Evolutionary conservation across 2,113 vertebrate species (phyloP), one percentile per base, ranked within the genome.

Genomic region (Rallus limicola): DNA sequence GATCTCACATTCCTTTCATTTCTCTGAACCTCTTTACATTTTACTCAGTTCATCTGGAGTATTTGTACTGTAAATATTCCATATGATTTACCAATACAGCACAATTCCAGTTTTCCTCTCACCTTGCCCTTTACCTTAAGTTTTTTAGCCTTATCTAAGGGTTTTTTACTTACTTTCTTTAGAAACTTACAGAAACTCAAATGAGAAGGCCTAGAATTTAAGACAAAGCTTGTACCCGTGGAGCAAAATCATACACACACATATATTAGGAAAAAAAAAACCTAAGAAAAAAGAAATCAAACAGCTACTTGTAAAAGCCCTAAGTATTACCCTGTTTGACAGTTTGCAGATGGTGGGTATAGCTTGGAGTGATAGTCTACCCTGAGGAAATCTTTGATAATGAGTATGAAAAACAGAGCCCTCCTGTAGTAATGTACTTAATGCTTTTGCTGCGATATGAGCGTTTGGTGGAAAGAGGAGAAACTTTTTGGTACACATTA

Each of bases 391-490:
- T 29, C 29, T 29, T 46, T 44, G 11, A 0, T 23, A 23, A n/a
- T 4, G 4, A 16, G 29, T 29, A n/a, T 6, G 28, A n/a, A 34
- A 67, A 75, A 25, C 2, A 8, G 25, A 58, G 56, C 26, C 44
- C 44, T 80, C 25, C 69, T 25, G 36, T 33, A 40, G 36, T 17
- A 68, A 20, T 25, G 64, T 25, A 18, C 6, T 26, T 40, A 26
- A 24, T 13, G 29, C n/a, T 74, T 44, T 44, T 29, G 3, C 36
- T 63, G 53, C 2, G 7, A 26, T 36, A 13, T 1, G 20, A 50
- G 16, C 3, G 0, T 34, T 10, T 8, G 28, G 25, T 0, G 1
- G 33, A 72, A 52, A 46, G 8, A 79, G 5, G 4, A n/a, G 31
- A 38, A 63, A 23, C 8, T 16, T 58, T 59, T 24, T 14, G 19